Percentiles rank a stretch among this genome's conserved stretches.
Evolutionary conservation across 2,888 invertebrate genomes (phyloP).

Genomic region (Xestia c-nigrum): DNA sequence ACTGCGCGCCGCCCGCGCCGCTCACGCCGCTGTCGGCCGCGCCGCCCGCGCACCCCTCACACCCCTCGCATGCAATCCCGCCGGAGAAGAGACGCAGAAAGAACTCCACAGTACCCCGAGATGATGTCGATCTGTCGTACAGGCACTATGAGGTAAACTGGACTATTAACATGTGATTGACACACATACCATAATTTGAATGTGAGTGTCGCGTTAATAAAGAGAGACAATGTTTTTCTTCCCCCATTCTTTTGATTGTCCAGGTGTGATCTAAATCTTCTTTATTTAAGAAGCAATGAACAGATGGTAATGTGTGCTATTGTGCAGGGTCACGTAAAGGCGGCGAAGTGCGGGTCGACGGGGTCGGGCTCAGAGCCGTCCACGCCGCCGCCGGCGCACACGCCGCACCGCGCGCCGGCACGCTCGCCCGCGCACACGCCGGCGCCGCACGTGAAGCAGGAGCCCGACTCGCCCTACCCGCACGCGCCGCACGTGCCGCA

Average conservation of each 20-base stretch:
- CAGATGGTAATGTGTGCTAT: conserved; percentile 12
- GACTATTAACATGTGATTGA: neutral
- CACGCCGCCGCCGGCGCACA: conserved; percentile 88
- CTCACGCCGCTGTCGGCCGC: conserved; percentile 78
- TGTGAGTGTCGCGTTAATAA: neutral
- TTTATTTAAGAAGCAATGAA: neutral
- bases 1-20: conserved; percentile 81
- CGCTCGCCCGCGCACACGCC: conserved; percentile 88
- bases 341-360: conserved; percentile 82
- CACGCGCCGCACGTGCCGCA: conserved; percentile 70
- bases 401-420: conserved; percentile 75
- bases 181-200: neutral
- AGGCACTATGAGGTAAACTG: conserved; percentile 85
- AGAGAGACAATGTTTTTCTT: neutral
- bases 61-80: conserved; percentile 70
- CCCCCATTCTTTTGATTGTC: neutral
- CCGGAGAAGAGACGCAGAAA: conserved; percentile 87
- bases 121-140: conserved; percentile 83
- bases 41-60: conserved; percentile 70
- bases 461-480: conserved; percentile 63
- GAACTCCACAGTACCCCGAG: conserved; percentile 84
- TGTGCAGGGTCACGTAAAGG: conserved; percentile 80
- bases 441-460: conserved; percentile 77
- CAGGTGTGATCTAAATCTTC: neutral
- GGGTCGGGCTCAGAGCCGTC: conserved; percentile 89